Conservation (phyloP, 2,888 invertebrate genomes). For the Heliconius ethilla region DNA sequence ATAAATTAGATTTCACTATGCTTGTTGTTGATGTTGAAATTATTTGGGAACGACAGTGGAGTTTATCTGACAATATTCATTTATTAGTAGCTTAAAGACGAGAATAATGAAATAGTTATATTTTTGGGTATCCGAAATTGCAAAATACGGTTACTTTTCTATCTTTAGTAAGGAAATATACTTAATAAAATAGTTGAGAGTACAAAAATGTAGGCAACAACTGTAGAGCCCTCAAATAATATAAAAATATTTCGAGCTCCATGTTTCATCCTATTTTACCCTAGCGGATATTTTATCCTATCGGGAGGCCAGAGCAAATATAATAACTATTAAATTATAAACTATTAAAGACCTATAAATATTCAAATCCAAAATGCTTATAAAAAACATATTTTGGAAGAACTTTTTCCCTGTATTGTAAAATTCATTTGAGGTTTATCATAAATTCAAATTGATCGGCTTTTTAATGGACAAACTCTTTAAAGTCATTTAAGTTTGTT, state of each 20-base stretch:
- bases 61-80: conserved; percentile 24
- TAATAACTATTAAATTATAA: not conserved
- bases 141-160: no score
- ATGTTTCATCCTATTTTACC: no score
- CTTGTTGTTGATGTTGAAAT: conserved; percentile 37
- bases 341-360: not conserved
- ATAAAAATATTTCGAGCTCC: no score
- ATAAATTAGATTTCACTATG: conserved; percentile 42
- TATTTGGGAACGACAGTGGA: conserved; percentile 33
- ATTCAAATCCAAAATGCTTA: not conserved
- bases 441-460: conserved; percentile 40
- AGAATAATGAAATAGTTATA: not conserved
- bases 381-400: not conserved
- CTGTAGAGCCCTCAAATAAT: no score
- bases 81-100: not conserved
- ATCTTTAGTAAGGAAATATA: no score
- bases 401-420: conserved; percentile 14
- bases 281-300: no score
- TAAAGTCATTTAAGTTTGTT: conserved; percentile 41
- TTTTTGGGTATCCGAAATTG: no score
- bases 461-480: conserved; percentile 39
- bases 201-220: no score
- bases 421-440: conserved; percentile 32
- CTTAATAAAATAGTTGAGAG: no score
- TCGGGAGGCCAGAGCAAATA: no score